Evolutionary conservation across 2,113 vertebrate species (phyloP).

Genomic region (Urocitellus parryii): DNA sequence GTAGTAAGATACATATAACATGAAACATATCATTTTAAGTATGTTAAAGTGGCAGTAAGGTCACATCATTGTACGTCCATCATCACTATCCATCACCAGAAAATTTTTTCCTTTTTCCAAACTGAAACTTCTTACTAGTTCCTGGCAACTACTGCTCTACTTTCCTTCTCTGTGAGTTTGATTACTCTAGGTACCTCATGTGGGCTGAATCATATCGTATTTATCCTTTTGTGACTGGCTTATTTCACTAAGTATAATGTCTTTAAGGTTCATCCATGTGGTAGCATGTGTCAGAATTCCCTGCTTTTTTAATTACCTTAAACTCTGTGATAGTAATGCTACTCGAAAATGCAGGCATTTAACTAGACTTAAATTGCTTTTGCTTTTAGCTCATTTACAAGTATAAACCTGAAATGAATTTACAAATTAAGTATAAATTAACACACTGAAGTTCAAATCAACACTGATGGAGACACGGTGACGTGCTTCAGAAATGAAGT

Average conservation of each 20-base stretch:
- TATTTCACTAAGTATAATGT: conserved; percentile 9
- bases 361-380: conserved; percentile 56
- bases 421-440: conserved; percentile 66
- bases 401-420: conserved; percentile 56
- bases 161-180: not conserved
- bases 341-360: conserved; percentile 52
- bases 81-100: not conserved
- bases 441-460: conserved; percentile 5
- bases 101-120: not conserved
- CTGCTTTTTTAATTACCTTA: conserved; percentile 61
- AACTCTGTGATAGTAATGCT: conserved; percentile 8
- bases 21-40: not conserved
- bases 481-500: not conserved
- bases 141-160: not conserved
- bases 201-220: not conserved
- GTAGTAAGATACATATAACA: not conserved
- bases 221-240: not conserved
- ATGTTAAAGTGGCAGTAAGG: not conserved
- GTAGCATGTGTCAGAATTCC: conserved; percentile 38
- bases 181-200: not conserved
- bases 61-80: not conserved
- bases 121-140: not conserved
- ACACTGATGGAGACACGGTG: not conserved
- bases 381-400: conserved; percentile 67
- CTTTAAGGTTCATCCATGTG: not conserved